phyloP scores from a whole-genome alignment of 2,888 invertebrate species.

The Physocephala rufipes region DNA sequence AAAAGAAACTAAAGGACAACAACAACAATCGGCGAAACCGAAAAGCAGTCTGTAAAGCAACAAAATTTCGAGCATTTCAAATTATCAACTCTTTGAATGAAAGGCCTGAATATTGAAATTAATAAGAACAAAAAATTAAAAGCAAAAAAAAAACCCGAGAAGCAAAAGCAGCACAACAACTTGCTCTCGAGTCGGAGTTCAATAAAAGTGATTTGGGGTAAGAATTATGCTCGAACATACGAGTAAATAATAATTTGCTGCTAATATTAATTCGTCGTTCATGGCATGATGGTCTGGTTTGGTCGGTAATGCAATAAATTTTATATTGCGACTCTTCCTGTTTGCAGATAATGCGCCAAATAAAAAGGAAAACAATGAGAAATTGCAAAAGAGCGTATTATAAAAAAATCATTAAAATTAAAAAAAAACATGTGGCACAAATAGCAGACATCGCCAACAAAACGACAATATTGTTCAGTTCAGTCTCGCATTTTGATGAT shows the following conservation, averaged over 20 bases:
- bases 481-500: background rate
- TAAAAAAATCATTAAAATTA: background rate
- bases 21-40: background rate
- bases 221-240: slow-evolving; percentile 6
- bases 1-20: background rate
- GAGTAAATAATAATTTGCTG: background rate
- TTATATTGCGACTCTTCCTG: slow-evolving; percentile 39
- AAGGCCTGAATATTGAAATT: slow-evolving; percentile 6
- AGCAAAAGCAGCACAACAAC: slow-evolving; percentile 4
- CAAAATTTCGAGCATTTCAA: slow-evolving; percentile 9
- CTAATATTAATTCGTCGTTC: background rate
- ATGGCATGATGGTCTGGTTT: slow-evolving; percentile 32
- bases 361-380: slow-evolving; percentile 21
- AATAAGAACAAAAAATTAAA: slow-evolving; percentile 18
- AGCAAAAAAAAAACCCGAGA: background rate
- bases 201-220: slow-evolving; percentile 29
- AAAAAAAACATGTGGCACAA: background rate
- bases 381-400: background rate
- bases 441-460: background rate
- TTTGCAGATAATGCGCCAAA: slow-evolving; percentile 31
- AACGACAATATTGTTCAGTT: slow-evolving; percentile 22
- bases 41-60: background rate
- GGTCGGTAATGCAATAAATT: slow-evolving; percentile 36
- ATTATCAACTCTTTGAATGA: slow-evolving; percentile 9
- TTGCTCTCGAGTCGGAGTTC: slow-evolving; percentile 20